Conservation (phyloP, 1,140 invertebrate genomes). For the Drosophila subpulchrella region DNA sequence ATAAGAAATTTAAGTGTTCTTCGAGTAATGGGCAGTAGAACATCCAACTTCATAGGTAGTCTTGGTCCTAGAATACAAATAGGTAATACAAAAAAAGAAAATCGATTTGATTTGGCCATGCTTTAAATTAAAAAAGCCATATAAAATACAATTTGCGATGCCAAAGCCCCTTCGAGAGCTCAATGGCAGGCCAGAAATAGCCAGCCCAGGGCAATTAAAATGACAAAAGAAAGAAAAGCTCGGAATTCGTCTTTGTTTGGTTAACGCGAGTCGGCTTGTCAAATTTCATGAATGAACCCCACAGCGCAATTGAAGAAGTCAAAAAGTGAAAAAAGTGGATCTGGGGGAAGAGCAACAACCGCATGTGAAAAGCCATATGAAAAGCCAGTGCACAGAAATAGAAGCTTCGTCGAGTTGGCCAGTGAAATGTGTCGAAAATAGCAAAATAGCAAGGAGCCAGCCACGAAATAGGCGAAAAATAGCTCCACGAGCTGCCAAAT, state of each 20-base stretch:
- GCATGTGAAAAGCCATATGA: conserved; percentile 4
- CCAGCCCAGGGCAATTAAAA: conserved; percentile 57
- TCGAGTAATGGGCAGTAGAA: too few relatives aligned
- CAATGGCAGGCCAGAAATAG: conserved; percentile 56
- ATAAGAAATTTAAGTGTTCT: too few relatives aligned
- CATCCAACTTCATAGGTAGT: too few relatives aligned
- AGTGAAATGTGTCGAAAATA: conserved; percentile 55
- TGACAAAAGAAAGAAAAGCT: conserved; percentile 62
- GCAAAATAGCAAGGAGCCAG: conserved; percentile 54
- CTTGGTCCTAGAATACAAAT: too few relatives aligned
- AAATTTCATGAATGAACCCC: conserved; percentile 77
- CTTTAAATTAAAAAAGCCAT: background rate
- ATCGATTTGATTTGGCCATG: background rate
- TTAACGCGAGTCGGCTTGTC: conserved; percentile 55
- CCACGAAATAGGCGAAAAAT: conserved; percentile 63
- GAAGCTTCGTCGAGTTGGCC: conserved; percentile 72
- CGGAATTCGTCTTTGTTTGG: conserved; percentile 57
- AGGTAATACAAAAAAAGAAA: background rate
- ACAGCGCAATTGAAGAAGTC: conserved; percentile 60
- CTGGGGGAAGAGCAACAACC: conserved; percentile 26
- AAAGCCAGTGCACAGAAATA: conserved; percentile 35
- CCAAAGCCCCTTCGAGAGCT: conserved; percentile 12
- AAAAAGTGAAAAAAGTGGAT: conserved; percentile 17
- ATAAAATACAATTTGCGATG: conserved; percentile 3
- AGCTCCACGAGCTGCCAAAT: conserved; percentile 53